Percentiles rank a stretch among this genome's conserved stretches.
Evolutionary conservation across 2,113 vertebrate genomes (phyloP).

Genomic region (Eulemur rufifrons): DNA sequence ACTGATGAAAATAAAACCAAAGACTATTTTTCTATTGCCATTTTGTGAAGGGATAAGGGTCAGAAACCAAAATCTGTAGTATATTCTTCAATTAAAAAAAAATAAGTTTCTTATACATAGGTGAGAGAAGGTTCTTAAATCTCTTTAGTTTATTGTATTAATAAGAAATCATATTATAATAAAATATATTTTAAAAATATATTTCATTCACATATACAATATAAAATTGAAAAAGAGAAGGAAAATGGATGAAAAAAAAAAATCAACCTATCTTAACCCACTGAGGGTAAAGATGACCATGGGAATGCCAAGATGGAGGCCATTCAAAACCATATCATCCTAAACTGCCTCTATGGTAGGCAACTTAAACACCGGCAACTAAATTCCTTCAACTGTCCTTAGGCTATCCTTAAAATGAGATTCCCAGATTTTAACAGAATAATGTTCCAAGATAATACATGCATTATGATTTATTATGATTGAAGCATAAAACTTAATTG

Average conservation of each 20-base stretch:
- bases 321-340: neutral
- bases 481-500: slow-evolving; percentile 52
- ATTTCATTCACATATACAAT: slow-evolving; percentile 32
- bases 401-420: neutral
- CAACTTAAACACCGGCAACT: neutral
- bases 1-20: slow-evolving; percentile 22
- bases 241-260: neutral
- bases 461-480: slow-evolving; percentile 50
- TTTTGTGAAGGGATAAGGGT: neutral
- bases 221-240: neutral
- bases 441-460: slow-evolving; percentile 37
- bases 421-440: slow-evolving; percentile 32
- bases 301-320: neutral
- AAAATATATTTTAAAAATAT: neutral
- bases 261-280: neutral
- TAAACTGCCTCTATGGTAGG: neutral
- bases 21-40: slow-evolving; percentile 22
- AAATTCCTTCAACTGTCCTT: slow-evolving; percentile 10
- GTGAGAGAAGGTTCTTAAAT: neutral
- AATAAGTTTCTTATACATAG: neutral
- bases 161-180: slow-evolving; percentile 26
- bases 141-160: slow-evolving; percentile 40
- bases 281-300: neutral
- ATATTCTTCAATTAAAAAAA: slow-evolving; percentile 30
- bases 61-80: slow-evolving; percentile 39